These are phyloP conservation scores for Athetis lepigone DNA, from an alignment of 2,888 invertebrate genomes.

Conservation along the genomic window DNA sequence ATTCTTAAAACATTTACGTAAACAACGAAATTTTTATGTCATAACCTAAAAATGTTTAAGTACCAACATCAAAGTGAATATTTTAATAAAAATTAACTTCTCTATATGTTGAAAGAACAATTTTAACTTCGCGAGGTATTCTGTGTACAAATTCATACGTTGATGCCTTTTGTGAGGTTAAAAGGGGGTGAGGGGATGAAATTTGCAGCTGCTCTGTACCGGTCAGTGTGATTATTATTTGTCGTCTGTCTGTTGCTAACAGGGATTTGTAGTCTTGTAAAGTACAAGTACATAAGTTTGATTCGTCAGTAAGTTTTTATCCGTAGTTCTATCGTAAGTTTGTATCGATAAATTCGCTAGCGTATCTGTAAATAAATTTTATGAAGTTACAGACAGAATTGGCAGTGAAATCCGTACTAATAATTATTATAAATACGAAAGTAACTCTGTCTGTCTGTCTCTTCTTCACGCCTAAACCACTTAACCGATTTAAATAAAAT, in stretches of 20 bases:
- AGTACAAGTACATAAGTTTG: constrained; percentile 2
- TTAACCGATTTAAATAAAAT: no score
- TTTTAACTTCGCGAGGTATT: constrained; percentile 44
- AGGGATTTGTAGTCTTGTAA: not conserved
- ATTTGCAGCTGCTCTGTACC: constrained; percentile 43
- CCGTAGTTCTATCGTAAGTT: no score
- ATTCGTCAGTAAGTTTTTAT: not conserved
- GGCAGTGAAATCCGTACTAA: no score
- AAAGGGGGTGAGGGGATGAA: constrained; percentile 32
- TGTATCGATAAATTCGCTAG: no score
- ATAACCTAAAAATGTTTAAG: constrained; percentile 38
- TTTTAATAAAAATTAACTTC: constrained; percentile 61
- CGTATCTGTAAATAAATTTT: no score
- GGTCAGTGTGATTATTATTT: constrained; percentile 29
- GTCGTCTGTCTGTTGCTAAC: constrained; percentile 21
- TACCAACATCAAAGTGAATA: constrained; percentile 51
- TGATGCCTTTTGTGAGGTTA: constrained; percentile 40
- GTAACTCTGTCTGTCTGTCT: no score
- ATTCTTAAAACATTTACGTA: constrained; percentile 26
- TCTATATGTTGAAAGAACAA: constrained; percentile 42
- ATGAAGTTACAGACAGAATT: no score
- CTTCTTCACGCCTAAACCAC: no score
- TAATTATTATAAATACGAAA: no score
- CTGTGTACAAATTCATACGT: constrained; percentile 44
- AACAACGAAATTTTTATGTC: constrained; percentile 15